A percentile compares a stretch with the other conserved stretches of the same genome.
Conservation (phyloP, 2,797 vertebrate species). For the Micromesistius poutassou region DNA sequence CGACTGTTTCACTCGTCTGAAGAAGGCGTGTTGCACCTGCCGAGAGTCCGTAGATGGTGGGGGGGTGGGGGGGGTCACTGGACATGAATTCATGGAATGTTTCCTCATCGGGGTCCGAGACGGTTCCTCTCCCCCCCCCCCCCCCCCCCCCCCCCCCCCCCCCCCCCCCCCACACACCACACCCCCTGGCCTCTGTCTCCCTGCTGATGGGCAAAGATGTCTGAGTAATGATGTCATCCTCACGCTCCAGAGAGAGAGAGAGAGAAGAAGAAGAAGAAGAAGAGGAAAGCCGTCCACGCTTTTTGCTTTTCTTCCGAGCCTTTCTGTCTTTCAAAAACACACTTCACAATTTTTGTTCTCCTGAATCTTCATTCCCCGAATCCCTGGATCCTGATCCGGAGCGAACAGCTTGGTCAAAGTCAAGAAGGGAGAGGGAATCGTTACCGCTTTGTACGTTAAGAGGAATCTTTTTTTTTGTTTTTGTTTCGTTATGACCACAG, state of each 20-base stretch:
- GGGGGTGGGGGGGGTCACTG: slow-evolving; percentile 58
- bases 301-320: slow-evolving; percentile 33
- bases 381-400: slow-evolving; percentile 55
- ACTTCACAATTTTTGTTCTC: slow-evolving; percentile 41
- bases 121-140: slow-evolving; percentile 26
- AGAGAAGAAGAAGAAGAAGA: slow-evolving; percentile 9
- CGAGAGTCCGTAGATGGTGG: slow-evolving; percentile 52
- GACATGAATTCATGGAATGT: slow-evolving; percentile 75
- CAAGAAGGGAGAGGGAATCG: slow-evolving; percentile 49
- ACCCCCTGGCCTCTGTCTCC: slow-evolving; percentile 28
- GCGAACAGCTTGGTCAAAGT: slow-evolving; percentile 51
- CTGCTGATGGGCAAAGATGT: slow-evolving; percentile 51
- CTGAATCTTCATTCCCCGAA: slow-evolving; percentile 46
- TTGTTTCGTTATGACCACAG: not conserved
- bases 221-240: slow-evolving; percentile 54
- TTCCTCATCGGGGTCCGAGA: slow-evolving; percentile 55
- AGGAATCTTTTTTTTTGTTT: not conserved
- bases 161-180: too few relatives aligned
- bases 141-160: too few relatives aligned
- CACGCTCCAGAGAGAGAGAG: slow-evolving; percentile 40
- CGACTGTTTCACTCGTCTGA: slow-evolving; percentile 29
- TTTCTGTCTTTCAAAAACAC: slow-evolving; percentile 37
- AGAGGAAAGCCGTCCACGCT: slow-evolving; percentile 22
- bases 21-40: slow-evolving; percentile 34
- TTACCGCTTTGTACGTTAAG: slow-evolving; percentile 28